Conservation (phyloP, 1,140 invertebrate genomes). For the Archegozetes longisetosus region DNA sequence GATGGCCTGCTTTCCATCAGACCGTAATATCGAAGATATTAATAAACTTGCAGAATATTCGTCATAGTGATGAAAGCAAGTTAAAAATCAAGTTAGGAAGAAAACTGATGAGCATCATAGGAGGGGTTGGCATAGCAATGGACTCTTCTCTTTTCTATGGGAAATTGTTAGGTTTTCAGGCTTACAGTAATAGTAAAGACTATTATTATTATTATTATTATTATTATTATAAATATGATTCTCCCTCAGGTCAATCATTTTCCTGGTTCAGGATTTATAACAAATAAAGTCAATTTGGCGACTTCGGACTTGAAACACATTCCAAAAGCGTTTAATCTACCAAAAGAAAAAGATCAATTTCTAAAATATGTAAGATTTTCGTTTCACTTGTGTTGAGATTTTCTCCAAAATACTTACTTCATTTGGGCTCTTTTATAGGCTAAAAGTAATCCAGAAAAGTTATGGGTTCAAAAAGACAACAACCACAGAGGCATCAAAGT, state of each 20-base stretch:
- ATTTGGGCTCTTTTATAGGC: no score
- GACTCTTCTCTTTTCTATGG: no score
- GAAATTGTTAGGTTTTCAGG: no score
- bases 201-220: conserved; percentile 6
- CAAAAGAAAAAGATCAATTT: conserved; percentile 52
- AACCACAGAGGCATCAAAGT: conserved; percentile 75
- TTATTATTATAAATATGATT: no score
- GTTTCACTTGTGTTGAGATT: neutral
- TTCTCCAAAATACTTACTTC: neutral
- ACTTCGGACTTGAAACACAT: conserved; percentile 55
- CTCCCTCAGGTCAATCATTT: conserved; percentile 71
- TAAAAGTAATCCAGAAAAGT: conserved; percentile 43
- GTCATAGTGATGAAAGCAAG: no score
- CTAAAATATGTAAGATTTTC: conserved; percentile 42
- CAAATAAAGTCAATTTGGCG: conserved; percentile 82
- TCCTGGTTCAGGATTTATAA: conserved; percentile 82
- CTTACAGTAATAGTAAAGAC: conserved; percentile 1
- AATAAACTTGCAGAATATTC: no score
- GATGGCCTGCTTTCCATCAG: no score
- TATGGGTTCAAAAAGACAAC: conserved; percentile 84
- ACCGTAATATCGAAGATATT: no score
- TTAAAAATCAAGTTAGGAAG: no score
- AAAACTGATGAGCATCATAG: no score
- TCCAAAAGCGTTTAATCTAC: conserved; percentile 73
- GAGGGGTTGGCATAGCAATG: no score